phyloP scores from a whole-genome alignment of 2,888 invertebrate genomes.

The Phyllotreta striolata region DNA sequence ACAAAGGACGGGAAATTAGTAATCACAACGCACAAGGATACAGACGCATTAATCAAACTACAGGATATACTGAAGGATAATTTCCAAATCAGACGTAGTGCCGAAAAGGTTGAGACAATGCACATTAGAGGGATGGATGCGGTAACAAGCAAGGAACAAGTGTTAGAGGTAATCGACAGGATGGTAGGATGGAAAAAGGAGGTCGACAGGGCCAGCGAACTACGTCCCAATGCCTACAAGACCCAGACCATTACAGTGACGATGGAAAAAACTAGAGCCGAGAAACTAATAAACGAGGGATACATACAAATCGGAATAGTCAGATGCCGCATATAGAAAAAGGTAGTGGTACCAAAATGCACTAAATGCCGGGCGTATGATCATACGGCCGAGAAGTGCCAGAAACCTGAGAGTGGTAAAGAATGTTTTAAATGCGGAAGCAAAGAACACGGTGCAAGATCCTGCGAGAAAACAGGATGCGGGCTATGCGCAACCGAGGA shows the following conservation, averaged over 20 bases:
- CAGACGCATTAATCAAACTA: not conserved
- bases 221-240: not conserved
- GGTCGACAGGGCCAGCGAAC: not conserved
- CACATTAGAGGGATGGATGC: slow-evolving; percentile 19
- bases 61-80: not conserved
- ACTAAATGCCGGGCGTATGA: slow-evolving; percentile 17
- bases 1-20: slow-evolving; percentile 14
- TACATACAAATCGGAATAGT: slow-evolving; percentile 7
- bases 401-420: slow-evolving; percentile 12
- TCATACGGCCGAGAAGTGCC: slow-evolving; percentile 7
- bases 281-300: not conserved
- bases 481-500: no score
- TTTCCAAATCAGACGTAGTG: not conserved
- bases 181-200: not conserved
- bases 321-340: slow-evolving; percentile 10
- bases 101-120: not conserved
- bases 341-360: slow-evolving; percentile 9
- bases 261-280: not conserved
- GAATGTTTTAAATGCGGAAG: slow-evolving; percentile 26
- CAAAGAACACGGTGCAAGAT: slow-evolving; percentile 16
- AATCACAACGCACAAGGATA: not conserved
- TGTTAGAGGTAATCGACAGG: not conserved
- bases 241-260: slow-evolving; percentile 14
- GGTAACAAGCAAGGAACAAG: slow-evolving; percentile 6
- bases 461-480: not conserved